A percentile compares a stretch with the other conserved stretches of the same genome.
Conservation (phyloP, 2,113 vertebrate genomes). For the Peucedramus taeniatus region DNA sequence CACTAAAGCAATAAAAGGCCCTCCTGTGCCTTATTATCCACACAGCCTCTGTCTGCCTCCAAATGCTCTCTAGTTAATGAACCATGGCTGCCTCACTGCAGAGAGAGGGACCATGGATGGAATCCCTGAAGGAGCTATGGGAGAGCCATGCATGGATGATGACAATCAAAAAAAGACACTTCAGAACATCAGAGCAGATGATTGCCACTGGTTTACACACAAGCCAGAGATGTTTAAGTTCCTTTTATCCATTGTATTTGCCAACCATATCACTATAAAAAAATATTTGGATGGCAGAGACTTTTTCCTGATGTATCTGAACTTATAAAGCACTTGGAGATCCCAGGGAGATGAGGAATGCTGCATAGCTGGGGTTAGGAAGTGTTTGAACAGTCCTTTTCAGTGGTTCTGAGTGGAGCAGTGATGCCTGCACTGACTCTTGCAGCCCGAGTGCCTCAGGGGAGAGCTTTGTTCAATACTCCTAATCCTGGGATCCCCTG, state of each 20-base stretch:
- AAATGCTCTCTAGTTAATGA: not conserved
- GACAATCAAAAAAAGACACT: not conserved
- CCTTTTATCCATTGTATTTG: not conserved
- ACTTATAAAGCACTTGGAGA: not conserved
- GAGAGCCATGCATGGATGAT: not conserved
- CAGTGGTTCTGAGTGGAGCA: not conserved
- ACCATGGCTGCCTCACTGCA: not conserved
- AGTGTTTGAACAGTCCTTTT: not conserved
- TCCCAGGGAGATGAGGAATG: not conserved
- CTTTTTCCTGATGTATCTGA: not conserved
- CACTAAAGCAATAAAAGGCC: not conserved
- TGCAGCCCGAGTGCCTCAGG: not conserved
- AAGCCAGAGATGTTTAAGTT: not conserved
- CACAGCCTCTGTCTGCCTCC: not conserved
- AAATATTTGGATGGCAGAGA: not conserved
- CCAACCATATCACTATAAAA: not conserved
- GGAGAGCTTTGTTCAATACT: not conserved
- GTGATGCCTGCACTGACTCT: not conserved
- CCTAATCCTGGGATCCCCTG: not conserved
- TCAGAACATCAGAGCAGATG: not conserved
- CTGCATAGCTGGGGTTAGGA: not conserved
- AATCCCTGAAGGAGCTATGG: not conserved
- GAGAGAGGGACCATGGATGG: not conserved
- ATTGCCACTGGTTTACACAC: not conserved
- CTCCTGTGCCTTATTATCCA: not conserved